Base-by-base conservation (phyloP, 2,797 vertebrate species). In the Eidolon dupreanum region DNA sequence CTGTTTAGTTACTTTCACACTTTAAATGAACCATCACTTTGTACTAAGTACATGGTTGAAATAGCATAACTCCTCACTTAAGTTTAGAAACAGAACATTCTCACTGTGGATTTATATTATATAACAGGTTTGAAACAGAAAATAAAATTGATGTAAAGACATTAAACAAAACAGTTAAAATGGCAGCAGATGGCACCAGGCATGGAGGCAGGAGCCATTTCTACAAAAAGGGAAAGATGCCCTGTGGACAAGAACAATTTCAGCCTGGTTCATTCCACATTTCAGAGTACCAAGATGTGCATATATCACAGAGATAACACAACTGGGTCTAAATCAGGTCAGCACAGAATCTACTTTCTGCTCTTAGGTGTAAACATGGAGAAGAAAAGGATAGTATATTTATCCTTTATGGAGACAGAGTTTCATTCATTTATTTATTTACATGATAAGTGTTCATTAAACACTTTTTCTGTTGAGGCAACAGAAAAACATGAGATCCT, bases 151-250 rank as follows among this genome's bases (percentile, higher is more conserved):
- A 92, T 90, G 65, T 90, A 96, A 97, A 96, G 88, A 15, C 95
- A 93, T 97, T 98, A 98, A 98, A 96, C 74, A 96, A 97, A 97
- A 97, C 96, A 96, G 97, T 97, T 96, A 97, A 98, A 97, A 97
- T 97, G 96, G 57, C 73, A 95, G 92, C 96, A 97, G 95, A 97
- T 95, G 97, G 96, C 75, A 49, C 77, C 71, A 88, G 68, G 57
- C 84, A 81, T 33, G 83, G 73, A 90, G 57, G 71, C 73, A 79
- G 61, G 31, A 26, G 38, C 88, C 89, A 65, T 92, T 84, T 57
- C 88, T 84, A 19, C 9, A 92, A 22, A 51, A 43, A 57, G 6
- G 20, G 5, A 28, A 57, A 28, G 19, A 1, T 74, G 31, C 3
- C 36, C 33, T 4, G 1, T 31, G 15, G 16, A 89, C 83, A 28